Percentiles rank a stretch among this genome's conserved stretches.
Evolutionary conservation across 2,888 invertebrate genomes (phyloP).

Genomic region (Coremacera marginata): DNA sequence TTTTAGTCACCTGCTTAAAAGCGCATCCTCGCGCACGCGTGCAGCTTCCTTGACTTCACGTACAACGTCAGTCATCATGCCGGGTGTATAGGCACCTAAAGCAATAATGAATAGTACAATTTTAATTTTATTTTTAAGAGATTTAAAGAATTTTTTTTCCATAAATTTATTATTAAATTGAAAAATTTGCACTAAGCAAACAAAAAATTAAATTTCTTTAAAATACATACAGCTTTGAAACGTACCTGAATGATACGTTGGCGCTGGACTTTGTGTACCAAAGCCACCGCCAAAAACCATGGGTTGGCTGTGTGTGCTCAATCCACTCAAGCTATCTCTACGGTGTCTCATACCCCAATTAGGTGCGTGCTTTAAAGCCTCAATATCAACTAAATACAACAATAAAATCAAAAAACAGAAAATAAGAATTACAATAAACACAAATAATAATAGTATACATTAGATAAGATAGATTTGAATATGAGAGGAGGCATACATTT

Average conservation of each 20-base stretch:
- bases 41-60: conserved; percentile 81
- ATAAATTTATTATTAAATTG: not conserved
- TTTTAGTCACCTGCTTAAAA: conserved; percentile 68
- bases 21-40: conserved; percentile 79
- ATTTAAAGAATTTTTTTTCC: no score
- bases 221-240: conserved; percentile 19
- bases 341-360: conserved; percentile 72
- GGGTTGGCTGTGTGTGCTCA: conserved; percentile 70
- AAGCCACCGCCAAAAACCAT: conserved; percentile 68
- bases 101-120: no score
- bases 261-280: conserved; percentile 70
- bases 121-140: no score
- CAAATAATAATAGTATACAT: conserved; percentile 32
- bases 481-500: no score
- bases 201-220: not conserved
- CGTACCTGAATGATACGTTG: conserved; percentile 70
- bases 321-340: conserved; percentile 71
- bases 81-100: conserved; percentile 75
- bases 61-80: conserved; percentile 80
- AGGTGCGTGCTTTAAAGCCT: conserved; percentile 73
- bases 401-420: conserved; percentile 38
- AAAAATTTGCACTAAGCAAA: not conserved
- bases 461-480: not conserved
- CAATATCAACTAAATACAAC: conserved; percentile 71
- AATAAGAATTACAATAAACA: conserved; percentile 30